These are phyloP conservation scores for Aphrophora alni DNA, from an alignment of 2,888 invertebrate genomes.

Conservation along the genomic window DNA sequence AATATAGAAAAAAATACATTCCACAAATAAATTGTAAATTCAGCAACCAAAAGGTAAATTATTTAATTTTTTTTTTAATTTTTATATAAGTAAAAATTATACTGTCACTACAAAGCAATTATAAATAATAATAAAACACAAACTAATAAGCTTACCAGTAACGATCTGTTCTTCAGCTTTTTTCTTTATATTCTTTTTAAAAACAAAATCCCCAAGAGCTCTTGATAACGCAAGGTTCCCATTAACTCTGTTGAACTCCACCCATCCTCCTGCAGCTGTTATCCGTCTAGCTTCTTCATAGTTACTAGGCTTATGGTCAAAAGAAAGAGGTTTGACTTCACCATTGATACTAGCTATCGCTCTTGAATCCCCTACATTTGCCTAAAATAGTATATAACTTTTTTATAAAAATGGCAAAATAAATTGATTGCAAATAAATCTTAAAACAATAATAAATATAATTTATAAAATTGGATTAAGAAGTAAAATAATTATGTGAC, in stretches of 20 bases:
- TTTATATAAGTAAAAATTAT: too few species aligned
- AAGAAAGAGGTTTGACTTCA: conserved; percentile 74
- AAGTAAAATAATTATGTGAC: background rate
- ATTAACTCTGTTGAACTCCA: conserved; percentile 97
- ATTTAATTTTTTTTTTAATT: too few species aligned
- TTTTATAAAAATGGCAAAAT: conserved; percentile 6
- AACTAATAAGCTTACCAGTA: conserved; percentile 78
- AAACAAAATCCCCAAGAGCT: conserved; percentile 96
- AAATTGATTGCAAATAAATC: background rate
- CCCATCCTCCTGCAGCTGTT: conserved; percentile 94
- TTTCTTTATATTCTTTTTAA: conserved; percentile 88
- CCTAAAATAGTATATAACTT: conserved; percentile 58
- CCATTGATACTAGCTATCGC: conserved; percentile 91
- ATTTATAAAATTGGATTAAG: background rate
- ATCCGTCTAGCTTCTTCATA: conserved; percentile 88
- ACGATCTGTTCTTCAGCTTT: conserved; percentile 95
- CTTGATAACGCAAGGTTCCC: conserved; percentile 95
- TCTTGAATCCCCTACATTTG: conserved; percentile 97
- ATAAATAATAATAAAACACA: too few species aligned
- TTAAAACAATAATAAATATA: background rate
- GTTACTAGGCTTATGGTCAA: conserved; percentile 96
- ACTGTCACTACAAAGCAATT: too few species aligned
- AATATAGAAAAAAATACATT: too few species aligned
- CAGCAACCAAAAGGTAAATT: too few species aligned
- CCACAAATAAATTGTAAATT: too few species aligned